These are phyloP conservation scores for Neotoma lepida DNA, from an alignment of 2,113 vertebrate genomes.

Conservation along the genomic window DNA sequence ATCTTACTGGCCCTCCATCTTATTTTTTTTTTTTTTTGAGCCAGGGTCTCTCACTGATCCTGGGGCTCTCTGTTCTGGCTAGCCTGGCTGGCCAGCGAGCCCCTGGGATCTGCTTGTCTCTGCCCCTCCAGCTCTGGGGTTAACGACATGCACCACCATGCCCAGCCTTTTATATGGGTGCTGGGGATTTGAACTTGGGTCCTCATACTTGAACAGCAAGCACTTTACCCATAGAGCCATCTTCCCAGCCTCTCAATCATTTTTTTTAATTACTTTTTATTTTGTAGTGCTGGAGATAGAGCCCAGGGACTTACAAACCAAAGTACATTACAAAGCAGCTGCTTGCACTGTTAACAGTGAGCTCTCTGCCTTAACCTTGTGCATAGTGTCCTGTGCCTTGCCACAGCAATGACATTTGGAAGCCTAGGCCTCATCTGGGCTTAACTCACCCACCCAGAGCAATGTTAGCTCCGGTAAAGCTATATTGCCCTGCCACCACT, in stretches of 20 bases:
- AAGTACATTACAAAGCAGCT: neutral
- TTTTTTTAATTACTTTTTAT: neutral
- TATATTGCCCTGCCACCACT: neutral
- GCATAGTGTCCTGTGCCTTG: too few species aligned
- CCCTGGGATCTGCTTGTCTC: neutral
- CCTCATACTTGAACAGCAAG: neutral
- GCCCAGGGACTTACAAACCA: neutral
- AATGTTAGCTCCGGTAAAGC: neutral
- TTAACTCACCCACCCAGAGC: neutral
- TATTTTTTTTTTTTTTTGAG: neutral
- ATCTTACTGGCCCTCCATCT: neutral
- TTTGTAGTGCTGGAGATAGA: neutral
- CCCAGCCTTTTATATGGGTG: neutral
- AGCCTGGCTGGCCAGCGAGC: neutral
- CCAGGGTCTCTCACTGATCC: neutral
- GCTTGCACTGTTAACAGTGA: neutral
- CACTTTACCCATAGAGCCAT: neutral
- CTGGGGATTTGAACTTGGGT: neutral
- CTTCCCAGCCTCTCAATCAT: too few species aligned
- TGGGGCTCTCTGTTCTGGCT: neutral
- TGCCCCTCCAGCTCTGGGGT: neutral
- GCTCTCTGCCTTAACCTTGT: neutral
- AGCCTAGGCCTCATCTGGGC: neutral
- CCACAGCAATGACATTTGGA: neutral
- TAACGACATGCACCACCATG: neutral